Evolutionary conservation across 2,888 invertebrate species (phyloP).

Genomic region (Euclidia mi): DNA sequence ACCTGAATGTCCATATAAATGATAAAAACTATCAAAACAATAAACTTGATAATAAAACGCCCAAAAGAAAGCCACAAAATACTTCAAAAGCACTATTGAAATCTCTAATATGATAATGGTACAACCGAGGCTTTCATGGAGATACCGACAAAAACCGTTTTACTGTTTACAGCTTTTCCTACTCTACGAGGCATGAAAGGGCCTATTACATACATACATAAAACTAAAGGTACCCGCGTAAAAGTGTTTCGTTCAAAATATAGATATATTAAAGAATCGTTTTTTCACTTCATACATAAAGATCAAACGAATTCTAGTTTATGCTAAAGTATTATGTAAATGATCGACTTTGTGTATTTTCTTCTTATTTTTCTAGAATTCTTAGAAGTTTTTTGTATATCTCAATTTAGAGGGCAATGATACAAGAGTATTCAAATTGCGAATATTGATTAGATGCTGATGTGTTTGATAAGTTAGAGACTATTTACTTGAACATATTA

Average conservation of each 20-base stretch:
- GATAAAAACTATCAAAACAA: too few species aligned
- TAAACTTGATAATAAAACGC: too few species aligned
- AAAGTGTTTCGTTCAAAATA: conserved; percentile 1
- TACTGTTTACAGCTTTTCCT: not conserved
- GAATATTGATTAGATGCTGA: too few species aligned
- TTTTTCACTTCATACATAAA: conserved; percentile 7
- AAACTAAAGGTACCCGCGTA: not conserved
- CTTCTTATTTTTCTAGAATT: not conserved
- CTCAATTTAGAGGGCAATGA: not conserved
- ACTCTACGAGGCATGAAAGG: conserved; percentile 3
- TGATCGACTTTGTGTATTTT: conserved; percentile 2
- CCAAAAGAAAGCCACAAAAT: too few species aligned
- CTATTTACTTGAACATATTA: too few species aligned
- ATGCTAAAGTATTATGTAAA: conserved; percentile 7
- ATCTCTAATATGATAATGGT: conserved; percentile 2
- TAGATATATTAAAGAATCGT: conserved; percentile 1
- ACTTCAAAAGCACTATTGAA: not conserved
- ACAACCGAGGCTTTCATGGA: conserved; percentile 2
- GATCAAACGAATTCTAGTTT: conserved; percentile 7
- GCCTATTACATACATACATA: not conserved
- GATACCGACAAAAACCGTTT: too few species aligned
- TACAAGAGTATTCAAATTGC: not conserved
- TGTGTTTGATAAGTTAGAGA: too few species aligned
- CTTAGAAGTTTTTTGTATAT: not conserved
- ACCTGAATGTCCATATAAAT: too few species aligned